Percentiles rank a stretch among this genome's conserved stretches.
These are phyloP conservation scores for Melanerpes formicivorus DNA, from an alignment of 2,113 vertebrate species.

Conservation along the genomic window DNA sequence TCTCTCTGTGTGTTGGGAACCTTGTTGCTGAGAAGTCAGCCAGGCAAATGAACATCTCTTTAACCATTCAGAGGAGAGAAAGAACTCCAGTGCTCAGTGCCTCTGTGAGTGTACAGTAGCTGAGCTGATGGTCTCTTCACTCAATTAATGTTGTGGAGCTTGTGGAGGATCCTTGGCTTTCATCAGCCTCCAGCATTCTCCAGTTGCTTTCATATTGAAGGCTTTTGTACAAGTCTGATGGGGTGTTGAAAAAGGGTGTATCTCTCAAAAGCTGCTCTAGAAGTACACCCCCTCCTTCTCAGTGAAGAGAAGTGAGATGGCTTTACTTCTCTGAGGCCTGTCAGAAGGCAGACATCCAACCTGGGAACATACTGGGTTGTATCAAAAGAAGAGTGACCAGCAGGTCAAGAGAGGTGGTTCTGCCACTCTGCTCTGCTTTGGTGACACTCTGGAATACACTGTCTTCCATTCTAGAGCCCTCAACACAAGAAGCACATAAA, in stretches of 20 bases:
- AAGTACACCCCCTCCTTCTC: background rate
- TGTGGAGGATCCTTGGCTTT: conserved; percentile 22
- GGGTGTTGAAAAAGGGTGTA: background rate
- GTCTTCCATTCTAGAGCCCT: too few relatives aligned
- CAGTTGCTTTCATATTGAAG: background rate
- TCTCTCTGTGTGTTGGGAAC: background rate
- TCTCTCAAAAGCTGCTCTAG: background rate
- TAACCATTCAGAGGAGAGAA: background rate
- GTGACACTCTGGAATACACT: too few relatives aligned
- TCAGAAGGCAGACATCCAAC: background rate
- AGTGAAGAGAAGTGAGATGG: background rate
- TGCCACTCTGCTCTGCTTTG: too few relatives aligned
- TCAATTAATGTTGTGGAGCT: conserved; percentile 2
- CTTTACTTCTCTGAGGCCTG: background rate
- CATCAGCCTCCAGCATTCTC: conserved; percentile 3
- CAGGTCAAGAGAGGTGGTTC: too few relatives aligned
- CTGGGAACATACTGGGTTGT: background rate
- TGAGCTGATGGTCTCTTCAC: background rate
- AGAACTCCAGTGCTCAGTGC: background rate
- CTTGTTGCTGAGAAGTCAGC: background rate
- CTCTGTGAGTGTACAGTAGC: background rate
- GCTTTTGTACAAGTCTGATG: background rate
- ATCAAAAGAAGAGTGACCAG: too few relatives aligned
- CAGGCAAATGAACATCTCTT: background rate
- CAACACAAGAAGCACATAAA: too few relatives aligned